Conservation (phyloP, 1,140 invertebrate species). For the Nymphalis io region DNA sequence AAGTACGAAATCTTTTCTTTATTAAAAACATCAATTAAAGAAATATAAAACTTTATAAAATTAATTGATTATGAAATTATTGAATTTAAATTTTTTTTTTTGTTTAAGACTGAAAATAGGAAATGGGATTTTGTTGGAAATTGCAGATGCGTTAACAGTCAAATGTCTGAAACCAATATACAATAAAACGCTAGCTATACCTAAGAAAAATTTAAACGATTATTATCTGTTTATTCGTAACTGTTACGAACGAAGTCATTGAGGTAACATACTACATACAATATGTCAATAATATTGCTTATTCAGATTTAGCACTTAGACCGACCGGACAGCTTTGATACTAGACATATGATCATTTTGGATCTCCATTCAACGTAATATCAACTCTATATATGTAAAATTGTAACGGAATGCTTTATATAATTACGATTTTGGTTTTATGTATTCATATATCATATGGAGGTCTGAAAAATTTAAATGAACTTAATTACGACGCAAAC, state of each 20-base stretch:
- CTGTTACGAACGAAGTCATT: not conserved
- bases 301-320: not conserved
- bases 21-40: not conserved
- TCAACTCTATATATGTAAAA: not conserved
- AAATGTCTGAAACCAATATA: conserved; percentile 4
- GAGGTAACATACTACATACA: not conserved
- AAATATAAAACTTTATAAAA: too few relatives aligned
- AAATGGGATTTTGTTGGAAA: not conserved
- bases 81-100: too few relatives aligned
- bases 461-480: not conserved
- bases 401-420: not conserved
- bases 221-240: conserved; percentile 6
- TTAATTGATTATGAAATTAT: too few relatives aligned
- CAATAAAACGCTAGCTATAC: conserved; percentile 13
- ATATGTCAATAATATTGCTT: conserved; percentile 5
- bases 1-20: too few relatives aligned
- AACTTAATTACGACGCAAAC: not conserved
- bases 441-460: not conserved
- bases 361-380: conserved; percentile 1
- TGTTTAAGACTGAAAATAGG: not conserved
- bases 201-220: conserved; percentile 9
- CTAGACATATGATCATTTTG: conserved; percentile 1
- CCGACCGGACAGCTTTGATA: conserved; percentile 9
- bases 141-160: not conserved
- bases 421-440: not conserved